A percentile compares a stretch with the other conserved stretches of the same genome.
phyloP scores from a whole-genome alignment of 2,113 vertebrate species.

The Aspidoscelis tigris region DNA sequence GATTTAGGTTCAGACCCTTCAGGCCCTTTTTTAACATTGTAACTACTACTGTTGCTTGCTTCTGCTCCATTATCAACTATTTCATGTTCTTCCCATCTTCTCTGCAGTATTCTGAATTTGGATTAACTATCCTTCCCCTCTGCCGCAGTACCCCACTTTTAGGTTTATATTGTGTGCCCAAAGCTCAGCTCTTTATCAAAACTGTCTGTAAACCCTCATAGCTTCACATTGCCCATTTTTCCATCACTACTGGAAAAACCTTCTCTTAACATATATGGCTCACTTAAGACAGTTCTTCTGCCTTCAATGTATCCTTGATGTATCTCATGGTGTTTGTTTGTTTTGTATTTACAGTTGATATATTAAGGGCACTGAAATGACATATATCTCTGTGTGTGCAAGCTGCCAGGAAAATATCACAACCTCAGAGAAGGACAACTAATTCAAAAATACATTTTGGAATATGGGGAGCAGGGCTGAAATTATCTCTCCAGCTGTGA shows the following conservation, averaged over 20 bases:
- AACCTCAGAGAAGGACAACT: not conserved
- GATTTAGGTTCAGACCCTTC: too few relatives aligned
- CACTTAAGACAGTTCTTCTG: not conserved
- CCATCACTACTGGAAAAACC: not conserved
- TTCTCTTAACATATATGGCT: not conserved
- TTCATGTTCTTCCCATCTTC: not conserved
- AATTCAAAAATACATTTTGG: not conserved
- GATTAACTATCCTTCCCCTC: not conserved
- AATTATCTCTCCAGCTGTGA: accelerated
- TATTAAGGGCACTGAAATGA: not conserved
- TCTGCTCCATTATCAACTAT: not conserved
- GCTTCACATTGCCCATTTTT: not conserved
- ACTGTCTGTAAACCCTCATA: too few relatives aligned
- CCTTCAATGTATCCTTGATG: not conserved
- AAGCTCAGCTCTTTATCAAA: not conserved
- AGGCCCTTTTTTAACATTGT: too few relatives aligned
- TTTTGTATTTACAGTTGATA: not conserved
- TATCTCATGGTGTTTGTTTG: not conserved
- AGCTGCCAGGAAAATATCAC: not conserved
- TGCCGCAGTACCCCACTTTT: not conserved
- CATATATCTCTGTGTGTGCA: not conserved
- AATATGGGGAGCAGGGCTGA: not conserved
- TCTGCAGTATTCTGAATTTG: not conserved
- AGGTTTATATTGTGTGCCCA: not conserved
- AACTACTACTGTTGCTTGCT: not conserved